phyloP scores from a whole-genome alignment of 2,888 invertebrate genomes.

The Loripinus fragilis region DNA sequence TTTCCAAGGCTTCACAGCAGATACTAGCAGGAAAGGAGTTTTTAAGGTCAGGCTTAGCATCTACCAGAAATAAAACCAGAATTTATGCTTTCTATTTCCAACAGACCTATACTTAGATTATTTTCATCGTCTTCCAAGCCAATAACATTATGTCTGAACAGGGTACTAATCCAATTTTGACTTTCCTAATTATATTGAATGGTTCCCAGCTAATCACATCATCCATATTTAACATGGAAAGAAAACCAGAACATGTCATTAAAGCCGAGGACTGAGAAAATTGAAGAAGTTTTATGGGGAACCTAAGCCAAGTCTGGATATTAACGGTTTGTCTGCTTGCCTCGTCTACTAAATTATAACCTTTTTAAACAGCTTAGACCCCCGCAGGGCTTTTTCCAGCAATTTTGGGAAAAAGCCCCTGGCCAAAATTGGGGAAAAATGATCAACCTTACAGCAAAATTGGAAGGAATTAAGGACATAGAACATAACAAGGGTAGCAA shows the following conservation, averaged over 20 bases:
- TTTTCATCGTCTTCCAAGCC: background rate
- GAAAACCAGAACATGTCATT: conserved; percentile 12
- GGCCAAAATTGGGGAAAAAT: too few species aligned
- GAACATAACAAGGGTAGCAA: too few species aligned
- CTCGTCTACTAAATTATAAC: too few species aligned
- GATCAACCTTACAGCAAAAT: too few species aligned
- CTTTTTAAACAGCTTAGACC: too few species aligned
- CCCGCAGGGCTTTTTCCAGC: too few species aligned
- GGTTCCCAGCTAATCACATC: conserved; percentile 13
- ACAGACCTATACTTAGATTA: background rate
- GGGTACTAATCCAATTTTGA: conserved; percentile 11
- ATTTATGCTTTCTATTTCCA: background rate
- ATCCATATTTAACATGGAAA: conserved; percentile 16
- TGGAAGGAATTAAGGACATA: too few species aligned
- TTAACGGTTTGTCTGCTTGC: too few species aligned
- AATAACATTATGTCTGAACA: conserved; percentile 18
- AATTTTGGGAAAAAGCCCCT: too few species aligned
- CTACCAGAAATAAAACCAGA: background rate
- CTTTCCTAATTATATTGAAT: conserved; percentile 16
- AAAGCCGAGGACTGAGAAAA: background rate
- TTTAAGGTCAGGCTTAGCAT: too few species aligned
- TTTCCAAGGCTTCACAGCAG: too few species aligned
- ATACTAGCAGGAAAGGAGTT: too few species aligned
- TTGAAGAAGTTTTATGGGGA: conserved; percentile 4
- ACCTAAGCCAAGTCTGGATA: background rate